Evolutionary conservation across 1,140 invertebrate species (phyloP).

Genomic region (Drusus annulatus): DNA sequence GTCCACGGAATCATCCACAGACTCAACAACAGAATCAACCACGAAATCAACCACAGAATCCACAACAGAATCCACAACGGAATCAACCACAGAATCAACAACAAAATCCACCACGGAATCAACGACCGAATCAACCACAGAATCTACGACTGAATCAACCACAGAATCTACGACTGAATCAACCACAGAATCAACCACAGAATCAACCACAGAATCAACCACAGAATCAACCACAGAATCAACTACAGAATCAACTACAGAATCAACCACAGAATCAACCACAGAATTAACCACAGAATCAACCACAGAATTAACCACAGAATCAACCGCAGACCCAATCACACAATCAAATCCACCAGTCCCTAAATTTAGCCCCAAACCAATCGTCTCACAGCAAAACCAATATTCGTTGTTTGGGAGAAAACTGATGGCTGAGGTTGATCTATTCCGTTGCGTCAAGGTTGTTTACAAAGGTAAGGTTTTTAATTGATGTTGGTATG

Average conservation of each 20-base stretch:
- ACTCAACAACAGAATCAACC: too few species aligned
- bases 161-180: not conserved
- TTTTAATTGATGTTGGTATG: too few species aligned
- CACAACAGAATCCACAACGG: not conserved
- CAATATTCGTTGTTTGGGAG: not conserved
- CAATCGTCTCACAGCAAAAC: not conserved
- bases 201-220: not conserved
- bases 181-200: not conserved
- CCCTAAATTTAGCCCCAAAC: not conserved
- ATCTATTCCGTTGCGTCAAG: not conserved
- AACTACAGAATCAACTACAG: not conserved
- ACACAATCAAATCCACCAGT: too few species aligned
- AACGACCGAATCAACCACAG: too few species aligned
- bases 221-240: not conserved
- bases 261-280: too few species aligned
- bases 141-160: not conserved
- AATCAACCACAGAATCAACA: not conserved
- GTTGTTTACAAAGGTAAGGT: constrained; percentile 13
- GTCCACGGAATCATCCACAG: not conserved
- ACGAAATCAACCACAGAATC: not conserved
- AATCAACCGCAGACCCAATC: not conserved
- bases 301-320: not conserved
- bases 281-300: not conserved
- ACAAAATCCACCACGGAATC: too few species aligned
- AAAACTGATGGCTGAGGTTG: not conserved